Percentiles rank a stretch among this genome's conserved stretches.
Conservation (phyloP, 2,797 vertebrate genomes). For the Micromesistius poutassou region DNA sequence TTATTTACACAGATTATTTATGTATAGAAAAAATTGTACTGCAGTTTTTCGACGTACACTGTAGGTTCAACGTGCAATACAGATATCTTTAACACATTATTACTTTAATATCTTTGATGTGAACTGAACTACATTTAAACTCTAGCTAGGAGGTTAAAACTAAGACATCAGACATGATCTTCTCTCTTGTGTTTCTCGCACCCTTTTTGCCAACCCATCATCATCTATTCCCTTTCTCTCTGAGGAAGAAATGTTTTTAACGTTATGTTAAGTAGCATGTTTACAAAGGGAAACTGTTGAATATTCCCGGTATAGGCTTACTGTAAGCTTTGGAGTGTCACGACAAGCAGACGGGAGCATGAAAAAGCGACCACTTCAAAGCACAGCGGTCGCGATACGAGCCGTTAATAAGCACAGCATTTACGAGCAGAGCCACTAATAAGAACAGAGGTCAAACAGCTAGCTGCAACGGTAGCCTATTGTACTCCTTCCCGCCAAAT, state of each 20-base stretch:
- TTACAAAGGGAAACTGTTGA: constrained; percentile 58
- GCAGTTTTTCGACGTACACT: constrained; percentile 34
- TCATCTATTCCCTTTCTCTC: constrained; percentile 33
- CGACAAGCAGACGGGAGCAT: background rate
- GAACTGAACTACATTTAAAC: constrained; percentile 15
- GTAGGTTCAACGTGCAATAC: constrained; percentile 58
- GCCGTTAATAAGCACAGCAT: background rate
- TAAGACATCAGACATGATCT: constrained; percentile 10
- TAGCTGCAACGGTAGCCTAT: background rate
- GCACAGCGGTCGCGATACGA: background rate
- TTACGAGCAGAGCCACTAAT: background rate
- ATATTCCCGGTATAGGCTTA: constrained; percentile 36
- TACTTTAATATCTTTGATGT: constrained; percentile 18
- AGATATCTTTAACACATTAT: constrained; percentile 17
- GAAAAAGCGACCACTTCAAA: background rate
- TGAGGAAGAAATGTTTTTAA: constrained; percentile 33
- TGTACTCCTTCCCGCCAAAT: background rate
- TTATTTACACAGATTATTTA: constrained; percentile 48
- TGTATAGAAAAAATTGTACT: constrained; percentile 36
- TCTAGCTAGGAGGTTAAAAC: constrained; percentile 7
- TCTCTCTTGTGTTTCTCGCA: constrained; percentile 49
- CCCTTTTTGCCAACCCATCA: constrained; percentile 22
- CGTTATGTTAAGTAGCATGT: constrained; percentile 66
- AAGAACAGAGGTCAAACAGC: background rate
- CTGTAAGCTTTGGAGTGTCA: constrained; percentile 36